A percentile compares a stretch with the other conserved stretches of the same genome.
phyloP scores from a whole-genome alignment of 2,797 vertebrate genomes.

The Danio kyathit region DNA sequence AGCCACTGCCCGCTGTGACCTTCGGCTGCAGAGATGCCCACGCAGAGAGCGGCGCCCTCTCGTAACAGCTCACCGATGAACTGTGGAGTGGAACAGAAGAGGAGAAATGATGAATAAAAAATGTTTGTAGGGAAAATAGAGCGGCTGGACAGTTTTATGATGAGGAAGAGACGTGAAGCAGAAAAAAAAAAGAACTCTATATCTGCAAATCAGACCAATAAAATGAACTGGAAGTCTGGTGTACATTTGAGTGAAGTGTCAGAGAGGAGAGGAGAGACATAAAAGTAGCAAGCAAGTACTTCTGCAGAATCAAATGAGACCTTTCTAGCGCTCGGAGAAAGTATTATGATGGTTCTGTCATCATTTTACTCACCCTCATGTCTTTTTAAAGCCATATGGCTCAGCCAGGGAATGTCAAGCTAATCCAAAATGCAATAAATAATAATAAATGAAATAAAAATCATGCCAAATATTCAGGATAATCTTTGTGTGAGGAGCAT shows the following conservation, averaged over 20 bases:
- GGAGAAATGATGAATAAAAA: slow-evolving; percentile 23
- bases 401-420: not conserved
- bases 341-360: not conserved
- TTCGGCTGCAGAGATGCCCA: slow-evolving; percentile 82
- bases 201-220: slow-evolving; percentile 50
- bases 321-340: slow-evolving; percentile 13
- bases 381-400: not conserved
- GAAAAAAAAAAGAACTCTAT: slow-evolving; percentile 45
- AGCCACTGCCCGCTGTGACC: slow-evolving; percentile 81
- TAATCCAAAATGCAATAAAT: not conserved
- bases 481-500: not conserved
- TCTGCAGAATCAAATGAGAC: not conserved
- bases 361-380: not conserved
- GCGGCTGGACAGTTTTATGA: slow-evolving; percentile 34
- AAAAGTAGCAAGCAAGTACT: slow-evolving; percentile 44
- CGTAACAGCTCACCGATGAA: slow-evolving; percentile 83
- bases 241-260: slow-evolving; percentile 44
- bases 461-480: not conserved
- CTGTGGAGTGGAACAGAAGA: slow-evolving; percentile 69
- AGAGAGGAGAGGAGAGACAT: slow-evolving; percentile 39
- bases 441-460: not conserved
- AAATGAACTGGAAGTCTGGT: slow-evolving; percentile 27
- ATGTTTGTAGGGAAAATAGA: not conserved
- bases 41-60: slow-evolving; percentile 81
- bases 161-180: slow-evolving; percentile 13